Base-by-base conservation (phyloP, 1,140 invertebrate species). In the Hycleus cichorii region DNA sequence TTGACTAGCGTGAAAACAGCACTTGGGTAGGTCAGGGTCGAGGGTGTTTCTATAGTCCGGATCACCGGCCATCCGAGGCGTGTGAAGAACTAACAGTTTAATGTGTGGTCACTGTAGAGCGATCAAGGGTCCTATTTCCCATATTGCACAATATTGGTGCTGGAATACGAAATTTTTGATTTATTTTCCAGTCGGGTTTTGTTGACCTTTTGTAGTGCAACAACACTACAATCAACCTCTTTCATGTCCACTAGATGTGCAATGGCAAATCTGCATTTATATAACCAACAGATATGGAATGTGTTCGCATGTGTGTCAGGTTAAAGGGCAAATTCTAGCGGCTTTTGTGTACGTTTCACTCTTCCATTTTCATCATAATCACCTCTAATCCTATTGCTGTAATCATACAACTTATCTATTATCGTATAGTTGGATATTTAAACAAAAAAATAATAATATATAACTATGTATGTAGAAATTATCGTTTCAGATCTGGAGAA, bases 41-140 rank as follows among this genome's bases (percentile, higher is more conserved):
- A 69, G 70, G 70, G 68, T 70, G 32, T 32, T 7, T 32, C 4
- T 7, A 32, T 7, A 66, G 70, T 67, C 64, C 70, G 70, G 68
- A 70, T 71, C 70, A 71, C 68, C 65, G 64, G 58, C 70, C 70
- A 72, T 72, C 70, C 67, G 61, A 57, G 46, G 59, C 63, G 59
- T 62, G 60, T 12, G 60, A 61, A 54, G 57, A 66, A 62, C 63
- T 69, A 69, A 69, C 68, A 68, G 68, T 69, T 69, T 63, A 64
- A 53, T 68, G 66, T 69, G 68, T 69, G 66, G 63, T 66, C 68
- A 68, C 66, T 66, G 66, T 65, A 69, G 68, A 66, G 68, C 68
- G 64, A 59, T 61, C 66, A 68, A 68, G 68, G 64, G 64, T 68
- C 55, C 43, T 64, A 48, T 47, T 51, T 55, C 18, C 18, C 18